Evolutionary conservation across 2,888 invertebrate genomes (phyloP), one percentile per base, ranked within the genome.

Genomic region (Nasonia oneida): DNA sequence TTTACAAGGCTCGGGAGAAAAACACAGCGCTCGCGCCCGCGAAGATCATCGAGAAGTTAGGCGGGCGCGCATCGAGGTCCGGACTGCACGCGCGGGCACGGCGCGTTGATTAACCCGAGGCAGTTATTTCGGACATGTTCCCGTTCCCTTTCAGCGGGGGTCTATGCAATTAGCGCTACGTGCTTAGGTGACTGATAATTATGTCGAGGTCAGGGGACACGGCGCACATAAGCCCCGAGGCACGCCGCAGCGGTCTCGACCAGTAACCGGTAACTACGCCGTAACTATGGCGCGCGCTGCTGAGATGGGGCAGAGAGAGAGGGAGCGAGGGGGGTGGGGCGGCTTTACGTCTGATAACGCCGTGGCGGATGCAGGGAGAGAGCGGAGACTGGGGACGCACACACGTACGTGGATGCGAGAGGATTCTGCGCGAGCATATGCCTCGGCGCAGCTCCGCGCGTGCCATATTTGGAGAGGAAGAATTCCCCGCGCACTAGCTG

Each of bases 121-220:
- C 85, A 83, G 85, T 86, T 84, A 87, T 87, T 87, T 87, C 86
- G 84, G 85, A 85, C 87, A 87, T 85, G 86, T 87, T 80, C 77
- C 64, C 57, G 47, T 61, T 61, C 85, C 87, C 87, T 86, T 85
- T 85, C 83, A 83, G 77, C 80, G 23, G 80, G 53, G 80, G 75
- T 79, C 81, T 81, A 82, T 86, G 87, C 86, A 87, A 87, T 87
- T 87, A 87, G 87, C 84, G 84, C 47, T 81, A 85, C 87, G 87
- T 87, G 87, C 87, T 87, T 83, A 83, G 87, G 76, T 87, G 84
- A 83, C 87, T 83, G 87, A 87, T 87, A 87, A 87, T 87, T 87
- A 87, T 87, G 84, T 83, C 83, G 86, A 82, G 87, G 82, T 84
- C 83, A 86, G 84, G 87, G 84, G 82, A 83, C 85, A 83, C 86